Conservation (phyloP, 1,140 invertebrate genomes). For the Macrobrachium nipponense region DNA sequence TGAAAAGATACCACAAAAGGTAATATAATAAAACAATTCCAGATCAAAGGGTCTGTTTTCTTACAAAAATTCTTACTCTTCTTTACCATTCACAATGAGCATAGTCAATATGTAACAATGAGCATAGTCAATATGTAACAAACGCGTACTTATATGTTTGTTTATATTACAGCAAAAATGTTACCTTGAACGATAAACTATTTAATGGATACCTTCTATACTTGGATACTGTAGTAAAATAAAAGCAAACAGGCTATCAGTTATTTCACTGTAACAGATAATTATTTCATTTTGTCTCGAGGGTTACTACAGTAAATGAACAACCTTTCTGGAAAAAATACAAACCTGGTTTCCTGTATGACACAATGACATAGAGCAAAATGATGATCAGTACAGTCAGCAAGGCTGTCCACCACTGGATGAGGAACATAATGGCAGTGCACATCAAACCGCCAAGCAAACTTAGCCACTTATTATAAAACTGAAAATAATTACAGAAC, state of each 20-base stretch:
- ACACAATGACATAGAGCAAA: constrained; percentile 70
- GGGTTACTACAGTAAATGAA: not conserved
- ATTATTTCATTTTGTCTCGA: not conserved
- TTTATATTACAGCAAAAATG: too few species aligned
- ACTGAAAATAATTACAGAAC: constrained; percentile 68
- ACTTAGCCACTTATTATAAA: constrained; percentile 74
- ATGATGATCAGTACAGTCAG: constrained; percentile 71
- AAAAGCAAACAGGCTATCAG: not conserved
- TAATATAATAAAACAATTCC: too few species aligned
- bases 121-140: too few species aligned
- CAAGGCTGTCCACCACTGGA: constrained; percentile 73
- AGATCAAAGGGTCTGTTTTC: too few species aligned
- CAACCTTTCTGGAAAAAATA: constrained; percentile 4
- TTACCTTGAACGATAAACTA: too few species aligned
- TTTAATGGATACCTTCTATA: too few species aligned
- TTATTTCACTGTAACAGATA: not conserved
- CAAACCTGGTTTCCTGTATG: constrained; percentile 70
- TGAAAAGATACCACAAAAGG: constrained; percentile 63
- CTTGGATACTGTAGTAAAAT: too few species aligned
- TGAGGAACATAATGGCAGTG: constrained; percentile 74
- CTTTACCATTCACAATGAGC: too few species aligned
- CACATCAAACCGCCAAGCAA: constrained; percentile 72
- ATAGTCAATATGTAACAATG: too few species aligned
- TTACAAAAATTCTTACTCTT: too few species aligned
- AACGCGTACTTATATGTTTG: too few species aligned